Conservation (phyloP, 2,797 vertebrate species). For the Mastacembelus armatus region DNA sequence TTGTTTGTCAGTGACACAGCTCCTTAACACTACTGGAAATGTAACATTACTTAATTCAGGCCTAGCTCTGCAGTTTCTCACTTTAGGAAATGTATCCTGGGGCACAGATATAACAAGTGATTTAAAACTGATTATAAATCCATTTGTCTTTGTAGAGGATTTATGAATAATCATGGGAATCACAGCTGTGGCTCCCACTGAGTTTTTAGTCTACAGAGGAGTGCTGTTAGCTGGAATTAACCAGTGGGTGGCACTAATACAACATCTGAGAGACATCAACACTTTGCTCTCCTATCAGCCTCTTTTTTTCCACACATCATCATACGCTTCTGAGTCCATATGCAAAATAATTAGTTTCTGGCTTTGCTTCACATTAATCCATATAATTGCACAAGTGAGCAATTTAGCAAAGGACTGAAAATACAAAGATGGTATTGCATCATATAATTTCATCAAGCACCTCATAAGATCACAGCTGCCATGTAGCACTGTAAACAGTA, state of each 20-base stretch:
- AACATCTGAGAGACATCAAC: constrained; percentile 48
- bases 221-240: constrained; percentile 51
- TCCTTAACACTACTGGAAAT: constrained; percentile 14
- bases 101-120: constrained; percentile 56
- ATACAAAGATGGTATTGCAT: background rate
- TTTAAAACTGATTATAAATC: constrained; percentile 70
- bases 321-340: constrained; percentile 20
- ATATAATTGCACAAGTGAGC: constrained; percentile 14
- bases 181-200: constrained; percentile 63
- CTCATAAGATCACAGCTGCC: constrained; percentile 11
- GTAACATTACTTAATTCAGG: constrained; percentile 57
- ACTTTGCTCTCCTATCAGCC: constrained; percentile 19
- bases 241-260: constrained; percentile 76
- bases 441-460: background rate
- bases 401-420: constrained; percentile 17
- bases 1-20: constrained; percentile 26
- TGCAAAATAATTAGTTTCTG: constrained; percentile 17
- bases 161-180: constrained; percentile 63
- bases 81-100: constrained; percentile 59
- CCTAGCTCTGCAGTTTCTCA: constrained; percentile 36
- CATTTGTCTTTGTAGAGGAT: constrained; percentile 58
- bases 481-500: background rate
- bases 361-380: constrained; percentile 29
- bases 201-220: constrained; percentile 45
- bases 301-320: constrained; percentile 17